Base-by-base conservation (phyloP, 2,888 invertebrate species). In the Caenorhabditis sp. region DNA sequence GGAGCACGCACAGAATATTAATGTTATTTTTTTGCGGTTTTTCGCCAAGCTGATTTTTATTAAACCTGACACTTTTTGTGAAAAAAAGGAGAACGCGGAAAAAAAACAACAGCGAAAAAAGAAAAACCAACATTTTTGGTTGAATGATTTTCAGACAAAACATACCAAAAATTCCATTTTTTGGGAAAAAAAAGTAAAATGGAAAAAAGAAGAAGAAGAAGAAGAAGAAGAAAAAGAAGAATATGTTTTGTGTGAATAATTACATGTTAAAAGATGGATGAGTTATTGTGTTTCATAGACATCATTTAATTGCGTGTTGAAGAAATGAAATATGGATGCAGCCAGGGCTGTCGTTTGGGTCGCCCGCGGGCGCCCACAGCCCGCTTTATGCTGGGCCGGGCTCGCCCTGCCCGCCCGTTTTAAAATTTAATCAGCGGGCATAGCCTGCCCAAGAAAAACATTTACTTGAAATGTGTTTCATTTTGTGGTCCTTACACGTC, bases 121-220 rank as follows among this genome's bases (percentile, higher is more conserved):
- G 14, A 43, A 43, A 43, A 3, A n/a, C n/a, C n/a, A n/a, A 43
- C 17, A 43, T 43, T 43, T 43, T 43, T 55, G 55, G 55, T 27
- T 57, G 58, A 24, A 6, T 27, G 36, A 31, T n/a, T 27, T 19
- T 67, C 50, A 31, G 50, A 54, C 10, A 58, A 58, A 58, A 66
- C 27, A 43, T 3, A 43, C 12, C 14, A 43, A 43, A 43, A 43
- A 43, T 43, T 43, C 43, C 24, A 51, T 23, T 24, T 12, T 36
- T 31, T 36, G 50, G 21, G 19, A 24, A 37, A 36, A 60, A n/a
- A 14, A 17, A 54, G 63, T 26, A 54, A 37, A 49, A 19, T 31
- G 10, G 31, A 6, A 31, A 31, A 31, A 31, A 31, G 43, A 50
- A 53, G 51, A 23, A 37, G 65, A 23, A 24, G 58, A 36, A 24